Conservation (phyloP, 1,140 invertebrate genomes). For the Prorops nasuta region DNA sequence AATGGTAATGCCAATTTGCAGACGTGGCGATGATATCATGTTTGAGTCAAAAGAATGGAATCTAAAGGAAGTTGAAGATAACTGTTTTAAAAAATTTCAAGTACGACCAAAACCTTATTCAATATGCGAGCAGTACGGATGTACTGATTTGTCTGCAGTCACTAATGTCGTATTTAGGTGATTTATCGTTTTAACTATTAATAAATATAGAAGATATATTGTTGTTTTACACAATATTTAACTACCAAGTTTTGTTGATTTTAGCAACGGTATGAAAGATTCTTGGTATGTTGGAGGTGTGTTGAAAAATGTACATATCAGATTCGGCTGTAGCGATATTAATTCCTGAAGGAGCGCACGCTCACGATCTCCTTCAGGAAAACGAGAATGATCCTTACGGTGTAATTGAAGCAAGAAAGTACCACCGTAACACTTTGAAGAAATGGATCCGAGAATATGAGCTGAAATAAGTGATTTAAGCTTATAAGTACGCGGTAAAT, state of each 20-base stretch:
- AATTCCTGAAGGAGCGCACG: conserved; percentile 89
- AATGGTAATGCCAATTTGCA: conserved; percentile 93
- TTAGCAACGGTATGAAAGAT: conserved; percentile 86
- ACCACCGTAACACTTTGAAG: conserved; percentile 66
- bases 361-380: conserved; percentile 79
- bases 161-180: conserved; percentile 85
- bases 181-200: neutral
- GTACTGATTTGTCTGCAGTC: conserved; percentile 65
- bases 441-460: conserved; percentile 64
- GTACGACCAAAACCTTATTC: conserved; percentile 67
- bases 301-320: conserved; percentile 68
- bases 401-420: conserved; percentile 67
- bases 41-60: conserved; percentile 79
- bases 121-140: conserved; percentile 78
- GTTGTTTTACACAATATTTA: neutral
- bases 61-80: conserved; percentile 62
- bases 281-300: conserved; percentile 93
- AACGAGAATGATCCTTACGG: conserved; percentile 70
- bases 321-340: conserved; percentile 70
- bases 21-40: conserved; percentile 76
- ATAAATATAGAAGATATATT: neutral
- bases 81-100: conserved; percentile 71
- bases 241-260: conserved; percentile 30
- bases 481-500: no score
- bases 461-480: no score